Conservation (phyloP, 2,888 invertebrate genomes). For the Himalopsyche kuldschensis region DNA sequence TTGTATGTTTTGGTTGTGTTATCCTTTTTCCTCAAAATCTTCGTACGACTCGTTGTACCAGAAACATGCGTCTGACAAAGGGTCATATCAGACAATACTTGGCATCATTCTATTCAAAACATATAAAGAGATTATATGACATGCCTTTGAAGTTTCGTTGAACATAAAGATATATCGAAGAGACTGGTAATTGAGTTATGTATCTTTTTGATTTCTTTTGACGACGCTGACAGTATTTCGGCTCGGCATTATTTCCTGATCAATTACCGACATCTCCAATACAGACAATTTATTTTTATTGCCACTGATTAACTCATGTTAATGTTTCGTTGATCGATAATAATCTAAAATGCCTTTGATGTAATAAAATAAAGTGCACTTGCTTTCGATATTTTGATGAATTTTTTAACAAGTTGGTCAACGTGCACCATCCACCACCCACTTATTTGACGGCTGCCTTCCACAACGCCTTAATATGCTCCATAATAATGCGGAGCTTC, state of each 20-base stretch:
- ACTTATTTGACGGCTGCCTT: too few relatives aligned
- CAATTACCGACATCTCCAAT: not conserved
- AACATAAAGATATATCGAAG: not conserved
- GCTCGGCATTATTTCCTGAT: not conserved
- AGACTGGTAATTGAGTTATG: constrained; percentile 1
- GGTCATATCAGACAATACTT: not conserved
- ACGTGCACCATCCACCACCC: too few relatives aligned
- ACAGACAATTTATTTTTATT: not conserved
- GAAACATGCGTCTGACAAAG: not conserved
- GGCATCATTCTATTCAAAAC: not conserved
- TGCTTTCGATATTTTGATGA: too few relatives aligned
- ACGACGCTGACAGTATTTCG: not conserved
- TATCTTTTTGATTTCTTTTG: constrained; percentile 1
- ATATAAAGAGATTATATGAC: not conserved
- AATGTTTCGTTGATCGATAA: not conserved
- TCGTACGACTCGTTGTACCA: not conserved
- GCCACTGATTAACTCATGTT: not conserved
- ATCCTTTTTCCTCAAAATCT: not conserved
- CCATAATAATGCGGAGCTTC: too few relatives aligned
- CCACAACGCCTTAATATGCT: too few relatives aligned
- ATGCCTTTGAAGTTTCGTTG: not conserved
- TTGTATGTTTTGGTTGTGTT: not conserved
- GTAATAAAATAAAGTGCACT: too few relatives aligned
- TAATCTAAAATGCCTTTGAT: not conserved
- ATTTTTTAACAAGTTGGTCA: too few relatives aligned